Conservation (phyloP, 2,797 vertebrate genomes). For the Poecile montanus region DNA sequence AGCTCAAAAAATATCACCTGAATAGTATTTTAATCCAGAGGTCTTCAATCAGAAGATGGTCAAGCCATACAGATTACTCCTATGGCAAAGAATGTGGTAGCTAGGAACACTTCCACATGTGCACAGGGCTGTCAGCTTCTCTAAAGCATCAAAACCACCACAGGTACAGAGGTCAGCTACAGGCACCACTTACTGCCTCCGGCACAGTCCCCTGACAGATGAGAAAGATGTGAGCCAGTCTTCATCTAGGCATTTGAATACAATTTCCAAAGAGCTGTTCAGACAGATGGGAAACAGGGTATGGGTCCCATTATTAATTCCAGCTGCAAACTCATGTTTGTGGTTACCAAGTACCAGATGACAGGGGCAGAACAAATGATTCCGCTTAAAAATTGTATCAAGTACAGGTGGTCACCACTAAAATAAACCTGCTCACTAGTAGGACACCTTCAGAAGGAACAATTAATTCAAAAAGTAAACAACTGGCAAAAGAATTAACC, state of each 20-base stretch:
- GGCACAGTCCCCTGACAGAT: neutral
- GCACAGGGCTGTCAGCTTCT: neutral
- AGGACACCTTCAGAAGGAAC: neutral
- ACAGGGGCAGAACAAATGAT: neutral
- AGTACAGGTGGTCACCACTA: neutral
- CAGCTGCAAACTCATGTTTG: neutral
- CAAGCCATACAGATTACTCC: neutral
- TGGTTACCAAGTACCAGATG: neutral
- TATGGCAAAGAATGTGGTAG: neutral
- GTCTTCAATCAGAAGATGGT: neutral
- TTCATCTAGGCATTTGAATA: neutral
- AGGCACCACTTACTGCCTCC: neutral
- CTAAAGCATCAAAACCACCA: neutral
- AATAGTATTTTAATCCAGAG: neutral
- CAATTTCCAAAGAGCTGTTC: neutral
- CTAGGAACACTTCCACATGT: rapidly evolving
- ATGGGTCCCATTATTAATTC: neutral
- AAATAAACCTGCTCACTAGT: neutral
- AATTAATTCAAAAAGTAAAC: neutral
- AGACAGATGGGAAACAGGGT: neutral
- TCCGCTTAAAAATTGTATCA: neutral
- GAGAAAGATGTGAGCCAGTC: neutral
- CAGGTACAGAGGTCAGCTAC: neutral
- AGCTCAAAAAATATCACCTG: neutral
- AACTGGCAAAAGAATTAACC: neutral